Evolutionary conservation across 2,888 invertebrate species (phyloP), one percentile per base, ranked within the genome.

Genomic region (Mellilla xanthometata): DNA sequence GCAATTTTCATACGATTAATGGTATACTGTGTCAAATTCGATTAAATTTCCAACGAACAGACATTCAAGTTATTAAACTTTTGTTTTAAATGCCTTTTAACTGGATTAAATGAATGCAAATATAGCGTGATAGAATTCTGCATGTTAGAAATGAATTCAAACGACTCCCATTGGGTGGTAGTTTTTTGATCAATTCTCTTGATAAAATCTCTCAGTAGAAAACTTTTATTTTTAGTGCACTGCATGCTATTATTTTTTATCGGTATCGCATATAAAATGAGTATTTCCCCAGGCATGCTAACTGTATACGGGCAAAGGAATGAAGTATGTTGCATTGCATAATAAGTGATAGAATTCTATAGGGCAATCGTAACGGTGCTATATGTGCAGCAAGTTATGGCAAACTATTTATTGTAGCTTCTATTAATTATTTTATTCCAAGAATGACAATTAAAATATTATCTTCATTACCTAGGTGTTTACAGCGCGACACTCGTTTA

Each of bases 51-150:
- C 8, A 32, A 32, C 35, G 35, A 39, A 43, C 35, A 9, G 34
- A 26, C 28, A 39, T 39, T 33, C 12, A 3, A 38, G 24, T 13
- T 13, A 49, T 31, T 22, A 36, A 34, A 26, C 3, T 26, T 13
- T 39, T 31, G 13, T 44, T 27, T 28, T 11, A 36, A 38, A 38
- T 38, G 36, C 43, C 34, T 48, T 48, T 49, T 23, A 31, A 52
- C 47, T 45, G 42, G 38, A 48, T 49, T 43, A 43, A 39, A 27
- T n/a, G 33, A 41, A 48, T 48, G 43, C 52, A 40, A 43, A 42
- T 44, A 30, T 66, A 54, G 61, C 69, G 65, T 70, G 69, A 56
- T 56, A 46, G 34, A 55, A 61, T 68, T 63, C 61, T 43, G 60
- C 68, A 68, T 71, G 71, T 54, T 49, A 29, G 39, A 56, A 56